Evolutionary conservation across 2,888 invertebrate genomes (phyloP).

Genomic region (Thera obeliscata): DNA sequence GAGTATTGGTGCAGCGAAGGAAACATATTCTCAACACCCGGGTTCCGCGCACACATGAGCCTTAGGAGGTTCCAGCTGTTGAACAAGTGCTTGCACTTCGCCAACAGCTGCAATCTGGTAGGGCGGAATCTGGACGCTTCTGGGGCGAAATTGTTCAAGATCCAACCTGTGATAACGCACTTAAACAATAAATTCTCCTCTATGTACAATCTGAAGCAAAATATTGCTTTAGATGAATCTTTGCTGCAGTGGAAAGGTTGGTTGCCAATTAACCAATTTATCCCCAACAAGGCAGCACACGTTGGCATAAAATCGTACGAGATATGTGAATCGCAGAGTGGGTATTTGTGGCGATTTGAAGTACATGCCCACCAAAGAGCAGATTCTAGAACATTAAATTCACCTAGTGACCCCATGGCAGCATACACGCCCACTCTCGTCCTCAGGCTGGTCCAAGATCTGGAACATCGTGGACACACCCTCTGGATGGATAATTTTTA

Average conservation of each 20-base stretch:
- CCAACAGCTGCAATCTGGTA: background rate
- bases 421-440: background rate
- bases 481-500: no score
- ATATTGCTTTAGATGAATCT: slow-evolving; percentile 21
- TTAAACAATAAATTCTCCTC: background rate
- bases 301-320: slow-evolving; percentile 9
- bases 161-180: background rate
- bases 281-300: slow-evolving; percentile 25
- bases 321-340: slow-evolving; percentile 17
- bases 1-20: slow-evolving; percentile 3
- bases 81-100: slow-evolving; percentile 3
- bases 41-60: slow-evolving; percentile 5
- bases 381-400: background rate
- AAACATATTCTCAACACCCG: background rate
- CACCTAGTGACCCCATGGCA: background rate
- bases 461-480: no score
- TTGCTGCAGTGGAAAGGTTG: slow-evolving; percentile 25
- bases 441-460: no score
- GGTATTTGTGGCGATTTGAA: slow-evolving; percentile 22
- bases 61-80: background rate
- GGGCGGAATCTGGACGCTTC: background rate
- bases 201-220: background rate
- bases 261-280: slow-evolving; percentile 23
- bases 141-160: slow-evolving; percentile 8
- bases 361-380: slow-evolving; percentile 9